Evolutionary conservation across 2,888 invertebrate species (phyloP), one percentile per base, ranked within the genome.

Genomic region (Muschampia plurimacula): DNA sequence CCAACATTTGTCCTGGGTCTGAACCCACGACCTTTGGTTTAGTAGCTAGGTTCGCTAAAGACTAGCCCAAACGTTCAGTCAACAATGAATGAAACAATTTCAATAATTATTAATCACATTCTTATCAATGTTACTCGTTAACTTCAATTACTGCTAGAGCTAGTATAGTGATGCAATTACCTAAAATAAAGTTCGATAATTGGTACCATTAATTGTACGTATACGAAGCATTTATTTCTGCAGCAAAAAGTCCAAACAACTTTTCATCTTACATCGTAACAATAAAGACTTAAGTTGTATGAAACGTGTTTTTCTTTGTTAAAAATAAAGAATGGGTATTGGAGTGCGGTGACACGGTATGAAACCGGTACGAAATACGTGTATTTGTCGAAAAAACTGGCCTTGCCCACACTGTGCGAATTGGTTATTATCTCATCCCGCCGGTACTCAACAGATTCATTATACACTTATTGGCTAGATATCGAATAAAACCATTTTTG

Each of bases 391-490:
- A 81, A 86, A 88, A 89, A 85, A 84, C 87, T 82, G 84, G 87
- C 89, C 88, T 83, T 85, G 89, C 92, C 91, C 92, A 91, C 92
- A 88, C 90, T 88, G 83, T 81, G 82, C 83, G 87, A 88, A 90
- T 90, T 85, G 83, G 88, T 86, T 87, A 89, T 92, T 92, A 92
- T 91, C 88, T 89, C 85, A 86, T 86, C 86, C 85, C 86, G 85
- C 87, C 82, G 85, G 90, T 91, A 93, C 91, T 89, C 87, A 85
- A 83, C 86, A 88, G 90, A 92, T 92, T 93, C 93, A 93, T 94
- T 93, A 90, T 93, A 87, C 89, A 90, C 89, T 89, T 90, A 91
- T 91, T 89, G 89, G 89, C 87, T 89, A 89, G 89, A 91, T 85
- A 88, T 84, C 85, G 88, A 87, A 91, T 90, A 89, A 86, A 89